Conservation (phyloP, 1,140 invertebrate species). For the Cylas formicarius region DNA sequence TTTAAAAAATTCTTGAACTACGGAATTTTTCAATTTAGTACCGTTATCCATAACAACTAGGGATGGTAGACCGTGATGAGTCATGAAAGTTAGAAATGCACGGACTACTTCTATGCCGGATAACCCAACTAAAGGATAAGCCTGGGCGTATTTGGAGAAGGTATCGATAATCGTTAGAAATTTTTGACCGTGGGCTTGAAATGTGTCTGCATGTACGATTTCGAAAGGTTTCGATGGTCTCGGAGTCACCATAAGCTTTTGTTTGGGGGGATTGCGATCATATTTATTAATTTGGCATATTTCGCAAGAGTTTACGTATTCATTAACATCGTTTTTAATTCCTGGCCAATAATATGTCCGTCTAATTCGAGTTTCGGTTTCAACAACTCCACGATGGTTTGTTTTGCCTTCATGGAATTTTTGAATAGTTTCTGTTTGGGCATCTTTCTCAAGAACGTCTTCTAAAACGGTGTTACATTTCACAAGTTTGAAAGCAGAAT, state of each 20-base stretch:
- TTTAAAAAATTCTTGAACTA: too few species aligned
- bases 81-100: too few species aligned
- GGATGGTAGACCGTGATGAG: too few species aligned
- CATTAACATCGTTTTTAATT: slow-evolving; percentile 6
- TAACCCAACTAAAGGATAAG: too few species aligned
- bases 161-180: slow-evolving; percentile 10
- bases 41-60: too few species aligned
- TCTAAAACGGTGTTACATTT: too few species aligned
- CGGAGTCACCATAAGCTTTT: slow-evolving; percentile 9
- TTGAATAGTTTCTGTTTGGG: too few species aligned
- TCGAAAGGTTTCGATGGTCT: slow-evolving; percentile 10
- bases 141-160: slow-evolving; percentile 8
- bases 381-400: slow-evolving; percentile 12
- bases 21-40: too few species aligned
- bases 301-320: slow-evolving; percentile 6
- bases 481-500: too few species aligned
- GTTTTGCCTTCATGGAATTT: slow-evolving; percentile 12
- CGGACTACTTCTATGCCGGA: too few species aligned
- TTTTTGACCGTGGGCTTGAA: slow-evolving; percentile 3
- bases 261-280: slow-evolving; percentile 4
- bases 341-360: slow-evolving; percentile 10
- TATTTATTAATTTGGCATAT: slow-evolving; percentile 11
- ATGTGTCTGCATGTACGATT: slow-evolving; percentile 13
- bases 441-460: too few species aligned
- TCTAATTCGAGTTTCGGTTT: slow-evolving; percentile 11